phyloP scores from a whole-genome alignment of 2,888 invertebrate species.

The Crioceris asparagi region DNA sequence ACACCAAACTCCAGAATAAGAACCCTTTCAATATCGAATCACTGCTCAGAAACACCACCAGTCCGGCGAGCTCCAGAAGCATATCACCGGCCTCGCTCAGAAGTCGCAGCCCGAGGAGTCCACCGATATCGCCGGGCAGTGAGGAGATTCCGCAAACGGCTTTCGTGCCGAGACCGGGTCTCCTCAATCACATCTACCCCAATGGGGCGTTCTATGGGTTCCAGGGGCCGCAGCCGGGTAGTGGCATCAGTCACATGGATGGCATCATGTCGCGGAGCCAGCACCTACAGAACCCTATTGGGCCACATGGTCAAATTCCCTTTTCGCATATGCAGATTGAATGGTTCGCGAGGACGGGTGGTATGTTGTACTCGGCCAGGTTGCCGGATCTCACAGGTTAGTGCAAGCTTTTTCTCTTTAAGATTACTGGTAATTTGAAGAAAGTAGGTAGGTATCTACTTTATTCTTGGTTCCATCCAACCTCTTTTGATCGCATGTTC shows the following conservation, averaged over 20 bases:
- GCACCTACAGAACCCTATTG: constrained; percentile 37
- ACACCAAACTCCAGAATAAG: constrained; percentile 36
- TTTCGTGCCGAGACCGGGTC: constrained; percentile 51
- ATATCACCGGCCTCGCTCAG: constrained; percentile 3
- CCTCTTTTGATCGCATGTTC: too few species aligned
- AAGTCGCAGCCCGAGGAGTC: constrained; percentile 50
- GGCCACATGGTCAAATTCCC: constrained; percentile 40
- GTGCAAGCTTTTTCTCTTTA: too few species aligned
- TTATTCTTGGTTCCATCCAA: too few species aligned
- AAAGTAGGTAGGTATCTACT: too few species aligned
- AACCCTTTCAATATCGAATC: constrained; percentile 87
- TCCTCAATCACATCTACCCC: constrained; percentile 40
- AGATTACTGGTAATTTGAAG: too few species aligned
- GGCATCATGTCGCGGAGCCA: constrained; percentile 42
- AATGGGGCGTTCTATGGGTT: constrained; percentile 32
- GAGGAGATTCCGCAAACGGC: constrained; percentile 46
- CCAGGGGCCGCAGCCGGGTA: constrained; percentile 36
- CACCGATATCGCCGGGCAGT: constrained; percentile 77
- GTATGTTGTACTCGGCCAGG: constrained; percentile 77
- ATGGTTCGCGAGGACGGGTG: constrained; percentile 80
- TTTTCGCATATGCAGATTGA: constrained; percentile 76
- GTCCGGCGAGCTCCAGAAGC: constrained; percentile 30
- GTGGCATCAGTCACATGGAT: constrained; percentile 23
- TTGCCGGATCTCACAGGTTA: constrained; percentile 74
- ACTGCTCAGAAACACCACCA: constrained; percentile 47